phyloP scores from a whole-genome alignment of 2,888 invertebrate species.

The Philopedon plagiatum region DNA sequence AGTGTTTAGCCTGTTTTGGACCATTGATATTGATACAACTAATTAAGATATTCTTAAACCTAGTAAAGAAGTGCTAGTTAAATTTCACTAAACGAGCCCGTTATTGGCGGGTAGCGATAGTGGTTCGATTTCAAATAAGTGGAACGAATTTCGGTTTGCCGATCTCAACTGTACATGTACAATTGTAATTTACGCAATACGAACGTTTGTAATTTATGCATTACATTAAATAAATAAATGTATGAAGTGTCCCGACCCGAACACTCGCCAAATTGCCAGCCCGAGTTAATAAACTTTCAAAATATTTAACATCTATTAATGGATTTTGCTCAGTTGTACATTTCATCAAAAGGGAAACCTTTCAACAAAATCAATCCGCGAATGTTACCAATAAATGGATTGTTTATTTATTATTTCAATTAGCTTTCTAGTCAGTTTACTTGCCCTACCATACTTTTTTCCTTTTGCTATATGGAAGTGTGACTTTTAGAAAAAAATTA shows the following conservation, averaged over 20 bases:
- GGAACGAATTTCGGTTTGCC: constrained; percentile 31
- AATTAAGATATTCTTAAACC: too few species aligned
- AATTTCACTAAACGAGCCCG: neutral
- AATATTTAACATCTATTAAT: constrained; percentile 31
- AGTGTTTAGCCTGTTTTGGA: too few species aligned
- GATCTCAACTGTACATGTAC: constrained; percentile 22
- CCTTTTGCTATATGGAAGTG: too few species aligned
- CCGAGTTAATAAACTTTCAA: constrained; percentile 37
- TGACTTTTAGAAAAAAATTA: too few species aligned
- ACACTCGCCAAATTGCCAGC: constrained; percentile 53
- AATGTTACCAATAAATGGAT: neutral
- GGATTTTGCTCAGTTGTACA: constrained; percentile 12
- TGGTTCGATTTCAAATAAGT: constrained; percentile 17
- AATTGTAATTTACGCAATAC: constrained; percentile 61
- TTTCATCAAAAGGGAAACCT: neutral
- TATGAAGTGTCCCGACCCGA: constrained; percentile 57
- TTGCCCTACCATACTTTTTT: too few species aligned
- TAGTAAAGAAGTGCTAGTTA: too few species aligned
- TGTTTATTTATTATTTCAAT: too few species aligned
- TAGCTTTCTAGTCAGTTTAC: too few species aligned
- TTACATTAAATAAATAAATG: constrained; percentile 66
- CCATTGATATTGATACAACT: too few species aligned
- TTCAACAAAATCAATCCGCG: neutral
- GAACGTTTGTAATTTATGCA: constrained; percentile 63
- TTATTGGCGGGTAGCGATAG: neutral